Conservation (phyloP, 2,113 vertebrate species). For the Labeo catla region DNA sequence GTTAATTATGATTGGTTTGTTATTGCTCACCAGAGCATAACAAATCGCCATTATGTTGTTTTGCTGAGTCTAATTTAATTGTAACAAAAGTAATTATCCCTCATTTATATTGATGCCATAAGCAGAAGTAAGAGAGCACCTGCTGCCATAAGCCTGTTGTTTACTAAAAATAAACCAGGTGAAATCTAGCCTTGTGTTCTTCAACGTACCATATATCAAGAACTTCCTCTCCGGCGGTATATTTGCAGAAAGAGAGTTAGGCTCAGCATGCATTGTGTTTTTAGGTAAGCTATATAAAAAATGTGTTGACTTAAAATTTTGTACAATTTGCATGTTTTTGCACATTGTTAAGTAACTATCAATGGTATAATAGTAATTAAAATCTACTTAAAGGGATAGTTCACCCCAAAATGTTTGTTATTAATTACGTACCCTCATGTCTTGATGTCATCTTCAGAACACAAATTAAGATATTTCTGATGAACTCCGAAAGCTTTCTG, state of each 20-base stretch:
- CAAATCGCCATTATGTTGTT: conserved; percentile 98
- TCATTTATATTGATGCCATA: conserved; percentile 97
- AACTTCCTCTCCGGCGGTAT: not conserved
- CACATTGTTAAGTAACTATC: not conserved
- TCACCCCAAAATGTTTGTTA: too few species aligned
- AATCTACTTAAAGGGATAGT: not conserved
- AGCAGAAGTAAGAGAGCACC: conserved; percentile 91
- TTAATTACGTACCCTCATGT: too few species aligned
- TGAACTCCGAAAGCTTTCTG: too few species aligned
- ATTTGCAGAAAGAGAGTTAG: not conserved
- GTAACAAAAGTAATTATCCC: conserved; percentile 97
- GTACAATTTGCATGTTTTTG: not conserved
- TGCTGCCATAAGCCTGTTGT: conserved; percentile 79
- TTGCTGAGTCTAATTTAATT: conserved; percentile 97
- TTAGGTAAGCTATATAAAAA: not conserved
- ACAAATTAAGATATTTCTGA: too few species aligned
- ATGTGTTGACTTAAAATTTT: not conserved
- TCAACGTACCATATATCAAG: not conserved
- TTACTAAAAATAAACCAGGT: conserved; percentile 64
- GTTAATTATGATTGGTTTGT: conserved; percentile 98
- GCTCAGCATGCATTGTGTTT: not conserved
- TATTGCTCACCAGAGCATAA: conserved; percentile 94
- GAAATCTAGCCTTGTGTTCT: conserved; percentile 36
- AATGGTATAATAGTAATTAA: not conserved
- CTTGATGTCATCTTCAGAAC: too few species aligned